A percentile compares a stretch with the other conserved stretches of the same genome.
Evolutionary conservation across 2,888 invertebrate genomes (phyloP).

Genomic region (Tipula confusa): DNA sequence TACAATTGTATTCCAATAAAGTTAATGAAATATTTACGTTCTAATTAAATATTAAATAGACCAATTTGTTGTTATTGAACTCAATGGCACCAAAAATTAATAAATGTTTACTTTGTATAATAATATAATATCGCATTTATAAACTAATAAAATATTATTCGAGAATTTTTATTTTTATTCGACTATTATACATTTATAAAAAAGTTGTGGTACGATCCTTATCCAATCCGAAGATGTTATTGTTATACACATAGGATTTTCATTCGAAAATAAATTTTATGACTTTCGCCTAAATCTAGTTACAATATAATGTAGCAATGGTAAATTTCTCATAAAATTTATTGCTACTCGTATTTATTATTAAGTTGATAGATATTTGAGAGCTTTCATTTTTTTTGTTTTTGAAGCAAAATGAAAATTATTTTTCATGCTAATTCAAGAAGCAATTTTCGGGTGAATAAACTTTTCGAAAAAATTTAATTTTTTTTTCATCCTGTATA

Average conservation of each 20-base stretch:
- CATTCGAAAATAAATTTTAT: background rate
- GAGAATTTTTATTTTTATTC: background rate
- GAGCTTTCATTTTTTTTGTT: background rate
- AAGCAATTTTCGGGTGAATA: background rate
- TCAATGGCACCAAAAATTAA: background rate
- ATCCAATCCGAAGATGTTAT: background rate
- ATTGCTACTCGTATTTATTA: background rate
- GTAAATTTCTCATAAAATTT: background rate
- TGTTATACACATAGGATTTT: background rate
- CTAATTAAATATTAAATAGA: background rate
- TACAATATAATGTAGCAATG: background rate
- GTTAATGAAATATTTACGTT: background rate
- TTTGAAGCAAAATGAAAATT: background rate
- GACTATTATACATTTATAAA: too few relatives aligned
- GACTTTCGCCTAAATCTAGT: background rate
- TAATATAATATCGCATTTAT: background rate
- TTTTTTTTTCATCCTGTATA: background rate
- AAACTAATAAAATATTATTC: background rate
- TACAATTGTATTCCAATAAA: background rate
- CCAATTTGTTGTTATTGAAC: background rate
- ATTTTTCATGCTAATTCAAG: background rate
- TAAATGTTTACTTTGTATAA: background rate
- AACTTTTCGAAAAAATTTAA: background rate
- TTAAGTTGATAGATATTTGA: background rate
- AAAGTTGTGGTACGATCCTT: background rate